These are phyloP conservation scores for Lamellibrachia satsuma DNA, from an alignment of 2,888 invertebrate species.

Conservation along the genomic window DNA sequence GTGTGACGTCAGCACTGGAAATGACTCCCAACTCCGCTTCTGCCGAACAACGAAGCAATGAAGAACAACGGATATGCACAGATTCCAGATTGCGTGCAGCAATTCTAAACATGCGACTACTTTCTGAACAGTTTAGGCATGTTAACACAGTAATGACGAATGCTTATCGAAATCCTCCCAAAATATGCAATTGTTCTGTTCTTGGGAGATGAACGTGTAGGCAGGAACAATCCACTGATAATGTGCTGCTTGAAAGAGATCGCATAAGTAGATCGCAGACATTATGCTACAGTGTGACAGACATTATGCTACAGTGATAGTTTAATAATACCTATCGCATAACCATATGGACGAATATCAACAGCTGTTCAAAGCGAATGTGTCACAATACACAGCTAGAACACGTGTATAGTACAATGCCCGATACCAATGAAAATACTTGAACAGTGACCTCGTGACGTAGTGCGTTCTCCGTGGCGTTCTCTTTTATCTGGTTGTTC, in stretches of 20 bases:
- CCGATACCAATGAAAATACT: neutral
- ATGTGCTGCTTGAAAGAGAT: neutral
- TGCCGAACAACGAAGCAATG: neutral
- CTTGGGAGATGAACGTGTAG: neutral
- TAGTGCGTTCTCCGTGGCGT: neutral
- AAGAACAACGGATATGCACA: neutral
- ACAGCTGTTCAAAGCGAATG: too few relatives aligned
- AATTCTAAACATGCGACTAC: neutral
- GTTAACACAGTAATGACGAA: constrained; percentile 11
- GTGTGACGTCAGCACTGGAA: neutral
- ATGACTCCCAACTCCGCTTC: neutral
- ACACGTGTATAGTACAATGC: neutral
- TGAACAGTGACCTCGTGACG: neutral
- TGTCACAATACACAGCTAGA: neutral
- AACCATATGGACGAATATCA: too few relatives aligned
- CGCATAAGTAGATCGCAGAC: neutral
- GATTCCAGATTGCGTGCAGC: neutral
- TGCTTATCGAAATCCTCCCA: neutral
- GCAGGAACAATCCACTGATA: neutral
- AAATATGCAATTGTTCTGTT: neutral
- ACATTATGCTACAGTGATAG: too few relatives aligned
- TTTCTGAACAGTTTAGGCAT: neutral
- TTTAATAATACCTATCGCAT: too few relatives aligned
- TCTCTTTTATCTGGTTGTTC: neutral
- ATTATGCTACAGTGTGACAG: too few relatives aligned